Conservation (phyloP, 2,113 vertebrate species). For the Gasterosteus aculeatus region DNA sequence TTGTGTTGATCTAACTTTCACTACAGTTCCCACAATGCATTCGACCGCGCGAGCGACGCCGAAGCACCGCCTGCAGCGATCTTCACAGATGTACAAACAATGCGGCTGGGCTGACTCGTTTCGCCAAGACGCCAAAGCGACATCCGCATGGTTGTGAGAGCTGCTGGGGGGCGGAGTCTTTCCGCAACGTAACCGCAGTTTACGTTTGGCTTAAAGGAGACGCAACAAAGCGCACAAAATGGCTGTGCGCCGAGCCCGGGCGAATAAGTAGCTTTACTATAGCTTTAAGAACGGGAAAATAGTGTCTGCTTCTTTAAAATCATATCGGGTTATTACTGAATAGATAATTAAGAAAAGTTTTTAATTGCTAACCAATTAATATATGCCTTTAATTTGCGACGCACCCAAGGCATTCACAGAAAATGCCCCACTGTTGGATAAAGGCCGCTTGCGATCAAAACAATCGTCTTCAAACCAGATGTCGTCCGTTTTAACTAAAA, state of each 20-base stretch:
- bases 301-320: constrained; percentile 82
- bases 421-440: constrained; percentile 76
- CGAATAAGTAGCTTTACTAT: constrained; percentile 79
- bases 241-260: constrained; percentile 57
- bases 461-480: constrained; percentile 64
- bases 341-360: constrained; percentile 78
- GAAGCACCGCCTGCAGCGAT: not conserved
- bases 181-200: constrained; percentile 56
- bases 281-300: constrained; percentile 84
- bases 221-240: constrained; percentile 82
- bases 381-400: constrained; percentile 63
- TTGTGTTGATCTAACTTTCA: not conserved
- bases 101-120: not conserved
- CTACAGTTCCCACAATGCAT: constrained; percentile 69
- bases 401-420: constrained; percentile 51
- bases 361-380: constrained; percentile 60
- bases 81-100: constrained; percentile 57
- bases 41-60: not conserved
- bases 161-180: constrained; percentile 37
- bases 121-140: not conserved
- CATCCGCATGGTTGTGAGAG: constrained; percentile 50
- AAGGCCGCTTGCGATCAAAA: constrained; percentile 72
- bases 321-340: constrained; percentile 75
- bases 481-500: constrained; percentile 43
- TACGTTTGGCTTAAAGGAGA: constrained; percentile 86